A percentile compares a stretch with the other conserved stretches of the same genome.
phyloP scores from a whole-genome alignment of 2,888 invertebrate species.

The Idaea aversata region DNA sequence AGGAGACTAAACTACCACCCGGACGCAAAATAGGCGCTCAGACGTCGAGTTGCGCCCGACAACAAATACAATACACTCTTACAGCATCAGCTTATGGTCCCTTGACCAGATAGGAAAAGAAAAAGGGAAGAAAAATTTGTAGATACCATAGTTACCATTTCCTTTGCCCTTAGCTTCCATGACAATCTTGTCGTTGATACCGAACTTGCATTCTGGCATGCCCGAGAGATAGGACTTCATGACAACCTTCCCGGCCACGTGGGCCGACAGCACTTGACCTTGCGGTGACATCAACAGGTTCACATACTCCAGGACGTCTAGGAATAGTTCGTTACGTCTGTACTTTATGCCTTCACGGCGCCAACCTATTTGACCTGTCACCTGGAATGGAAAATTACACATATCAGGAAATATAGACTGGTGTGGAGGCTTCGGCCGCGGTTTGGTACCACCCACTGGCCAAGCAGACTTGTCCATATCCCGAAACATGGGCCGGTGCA shows the following conservation, averaged over 20 bases:
- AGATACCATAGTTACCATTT: too few relatives aligned
- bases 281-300: conserved; percentile 99
- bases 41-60: too few relatives aligned
- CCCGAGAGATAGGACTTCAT: conserved; percentile 99
- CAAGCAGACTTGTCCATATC: too few relatives aligned
- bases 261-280: conserved; percentile 98
- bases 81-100: too few relatives aligned
- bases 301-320: conserved; percentile 99
- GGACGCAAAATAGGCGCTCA: too few relatives aligned
- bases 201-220: conserved; percentile 99
- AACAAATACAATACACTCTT: too few relatives aligned
- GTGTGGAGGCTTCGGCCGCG: too few relatives aligned
- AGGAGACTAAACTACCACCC: too few relatives aligned
- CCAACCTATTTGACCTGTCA: conserved; percentile 99
- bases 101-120: too few relatives aligned
- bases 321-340: conserved; percentile 97
- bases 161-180: conserved; percentile 96
- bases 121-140: too few relatives aligned
- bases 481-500: too few relatives aligned
- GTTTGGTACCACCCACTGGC: too few relatives aligned
- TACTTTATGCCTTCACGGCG: conserved; percentile 99
- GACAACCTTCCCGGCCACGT: conserved; percentile 99
- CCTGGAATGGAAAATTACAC: conserved; percentile 47
- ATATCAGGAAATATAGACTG: not conserved
- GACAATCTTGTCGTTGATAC: conserved; percentile 99